Evolutionary conservation across 2,113 vertebrate genomes (phyloP), one percentile per base, ranked within the genome.

Genomic region (Odocoileus hemionus): DNA sequence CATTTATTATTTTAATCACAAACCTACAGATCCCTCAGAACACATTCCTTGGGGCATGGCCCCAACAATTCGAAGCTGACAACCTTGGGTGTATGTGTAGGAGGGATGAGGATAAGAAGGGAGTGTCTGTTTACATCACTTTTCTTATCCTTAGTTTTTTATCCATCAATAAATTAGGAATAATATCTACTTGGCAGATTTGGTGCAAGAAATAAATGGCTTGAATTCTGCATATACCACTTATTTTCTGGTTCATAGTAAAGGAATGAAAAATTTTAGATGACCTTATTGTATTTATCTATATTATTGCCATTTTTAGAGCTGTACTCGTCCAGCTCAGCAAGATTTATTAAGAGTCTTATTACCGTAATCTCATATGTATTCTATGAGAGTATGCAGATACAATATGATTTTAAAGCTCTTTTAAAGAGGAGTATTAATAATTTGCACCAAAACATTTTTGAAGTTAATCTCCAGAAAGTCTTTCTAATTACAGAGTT

Each of bases 381-480:
- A 52, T 82, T 39, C n/a, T 86, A 89, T 19, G 8, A 80, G 10
- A 79, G 13, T 43, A 11, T 36, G 11, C 23, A 55, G 39, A 94
- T 78, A 76, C 25, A 84, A 19, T 76, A 47, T 58, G 47, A 79
- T 26, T 54, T 58, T 87, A 87, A 91, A 96, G 52, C 30, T 30
- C 3, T 14, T 57, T 87, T 96, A 83, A 92, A 95, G 39, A 21
- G 6, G 16, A 16, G 1, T 61, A 79, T 90, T 94, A 79, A 70
- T 87, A 21, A 88, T n/a, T 25, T 83, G 47, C 13, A 84, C 12
- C 4, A 55, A 64, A 86, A 87, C 2, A 55, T 89, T 85, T 95
- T 92, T 64, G 57, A 78, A 85, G n/a, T 30, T 91, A 55, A 90
- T 95, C 87, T 97, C 54, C 30, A 52, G 45, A 84, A 80, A 95